Conservation (phyloP, 1,140 invertebrate species). For the Drosophila azteca region DNA sequence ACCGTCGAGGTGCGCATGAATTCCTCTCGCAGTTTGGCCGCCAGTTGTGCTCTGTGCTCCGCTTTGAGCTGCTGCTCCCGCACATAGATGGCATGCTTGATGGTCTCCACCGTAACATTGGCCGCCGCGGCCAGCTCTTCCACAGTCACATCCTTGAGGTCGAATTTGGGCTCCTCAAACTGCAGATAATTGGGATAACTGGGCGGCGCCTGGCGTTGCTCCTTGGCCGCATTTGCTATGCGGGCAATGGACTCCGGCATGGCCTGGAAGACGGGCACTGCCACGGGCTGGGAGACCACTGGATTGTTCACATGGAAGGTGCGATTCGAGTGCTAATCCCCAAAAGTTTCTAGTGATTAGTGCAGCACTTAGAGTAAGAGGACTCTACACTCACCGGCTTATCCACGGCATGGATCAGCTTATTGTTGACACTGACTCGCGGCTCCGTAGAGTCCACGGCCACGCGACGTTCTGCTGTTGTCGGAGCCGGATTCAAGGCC, state of each 20-base stretch:
- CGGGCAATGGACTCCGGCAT: conserved; percentile 85
- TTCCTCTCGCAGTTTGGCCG: conserved; percentile 70
- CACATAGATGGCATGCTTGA: conserved; percentile 88
- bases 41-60: conserved; percentile 71
- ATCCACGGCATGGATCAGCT: conserved; percentile 53
- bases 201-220: conserved; percentile 37
- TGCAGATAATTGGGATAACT: conserved; percentile 77
- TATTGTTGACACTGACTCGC: conserved; percentile 75
- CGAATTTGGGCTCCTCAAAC: conserved; percentile 78
- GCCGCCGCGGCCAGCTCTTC: conserved; percentile 87
- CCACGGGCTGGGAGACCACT: conserved; percentile 74
- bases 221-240: conserved; percentile 79
- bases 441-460: conserved; percentile 74
- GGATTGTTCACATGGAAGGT: conserved; percentile 78
- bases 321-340: conserved; percentile 65
- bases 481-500: conserved; percentile 5
- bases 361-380: background rate
- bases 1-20: conserved; percentile 83
- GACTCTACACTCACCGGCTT: conserved; percentile 46
- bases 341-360: background rate
- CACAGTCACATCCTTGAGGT: conserved; percentile 85
- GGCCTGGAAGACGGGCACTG: conserved; percentile 76
- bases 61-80: conserved; percentile 88
- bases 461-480: conserved; percentile 62
- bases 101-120: conserved; percentile 89